Base-by-base conservation (phyloP, 92 coral and sea anemone species). In the Siderastrea siderea region DNA sequence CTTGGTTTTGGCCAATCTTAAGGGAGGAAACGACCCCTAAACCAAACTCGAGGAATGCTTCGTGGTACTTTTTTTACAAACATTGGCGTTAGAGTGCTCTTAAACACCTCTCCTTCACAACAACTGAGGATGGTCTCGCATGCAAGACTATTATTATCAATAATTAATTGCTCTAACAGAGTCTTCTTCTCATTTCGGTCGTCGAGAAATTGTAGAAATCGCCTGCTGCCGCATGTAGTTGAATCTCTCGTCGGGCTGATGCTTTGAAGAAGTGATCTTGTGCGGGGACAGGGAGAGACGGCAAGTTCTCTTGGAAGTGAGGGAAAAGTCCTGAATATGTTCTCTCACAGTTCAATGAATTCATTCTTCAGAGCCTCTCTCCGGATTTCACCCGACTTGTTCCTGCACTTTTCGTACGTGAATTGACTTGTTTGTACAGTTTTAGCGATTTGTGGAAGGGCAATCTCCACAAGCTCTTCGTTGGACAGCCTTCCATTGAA, bases 41-140 rank as follows among this genome's bases (percentile, higher is more conserved):
- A 68, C 26, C 73, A 68, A 68, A 68, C 73, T 68, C 73, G 46
- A 68, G 26, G 26, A 68, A 68, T 68, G 73, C 73, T 17, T 68
- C 73, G 26, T 68, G 73, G 49, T 19, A 68, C 73, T 6, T 43
- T 68, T 68, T 68, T 68, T 68, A 68, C 73, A 68, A 68, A 68
- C 73, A 68, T 68, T 45, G 73, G 73, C 73, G 38, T 68, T 1
- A 68, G 47, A 68, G 73, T 68, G 47, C 73, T 68, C 73, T 68
- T 68, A 68, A 68, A 68, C n/a, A 68, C 73, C 8, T 68, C 38
- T 68, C 73, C 73, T 68, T 12, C 73, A 68, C 73, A 26, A 47
- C 73, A 26, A 26, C 73, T 68, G 47, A 68, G 73, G 0, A 68
- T 68, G n/a, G 73, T 19, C 73, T 68, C 47, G 73, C 73, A 68